Evolutionary conservation across 2,113 vertebrate species (phyloP), one percentile per base, ranked within the genome.

Genomic region (Chlamydotis undulata): DNA sequence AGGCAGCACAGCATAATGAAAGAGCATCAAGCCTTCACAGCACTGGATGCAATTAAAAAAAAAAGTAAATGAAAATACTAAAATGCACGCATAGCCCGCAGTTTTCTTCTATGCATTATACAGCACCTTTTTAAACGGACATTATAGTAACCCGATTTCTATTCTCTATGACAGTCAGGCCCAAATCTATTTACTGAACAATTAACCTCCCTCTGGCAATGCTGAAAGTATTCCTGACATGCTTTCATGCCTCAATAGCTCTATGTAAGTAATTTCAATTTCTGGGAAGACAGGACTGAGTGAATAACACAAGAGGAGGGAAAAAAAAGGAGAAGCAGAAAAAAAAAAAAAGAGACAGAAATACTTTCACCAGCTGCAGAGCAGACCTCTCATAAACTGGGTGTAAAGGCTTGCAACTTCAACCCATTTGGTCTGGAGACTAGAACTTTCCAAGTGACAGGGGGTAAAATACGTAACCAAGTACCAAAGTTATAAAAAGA

Each of bases 401-500:
- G 29, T 45, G 23, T 1, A 76, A 33, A 75, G 26, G 19, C 28
- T 67, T 67, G 35, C 12, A 26, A 23, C 55, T 84, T 16, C 23
- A 69, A 55, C 39, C 57, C 26, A 12, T 43, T 89, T 77, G 28
- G n/a, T 63, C 47, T 29, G 19, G 33, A 87, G 39, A 84, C 31
- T 2, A 49, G 41, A 83, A 83, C 89, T 88, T 83, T 92, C 55
- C 64, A 55, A 65, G 60, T 56, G 57, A 37, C n/a, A 39, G 41
- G 25, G 23, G 15, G 49, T 29, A 75, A 87, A 75, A 33, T 7
- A 64, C 0, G 1, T 45, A 83, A 57, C 31, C 43, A 64, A 69
- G 55, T 52, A 52, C 35, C 43, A 50, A 93, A 89, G 84, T 89
- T 93, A 79, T 76, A 96, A 82, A 87, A 78, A 68, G 71, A 43